Base-by-base conservation (phyloP, 2,113 vertebrate genomes). In the Eurystomus gularis region DNA sequence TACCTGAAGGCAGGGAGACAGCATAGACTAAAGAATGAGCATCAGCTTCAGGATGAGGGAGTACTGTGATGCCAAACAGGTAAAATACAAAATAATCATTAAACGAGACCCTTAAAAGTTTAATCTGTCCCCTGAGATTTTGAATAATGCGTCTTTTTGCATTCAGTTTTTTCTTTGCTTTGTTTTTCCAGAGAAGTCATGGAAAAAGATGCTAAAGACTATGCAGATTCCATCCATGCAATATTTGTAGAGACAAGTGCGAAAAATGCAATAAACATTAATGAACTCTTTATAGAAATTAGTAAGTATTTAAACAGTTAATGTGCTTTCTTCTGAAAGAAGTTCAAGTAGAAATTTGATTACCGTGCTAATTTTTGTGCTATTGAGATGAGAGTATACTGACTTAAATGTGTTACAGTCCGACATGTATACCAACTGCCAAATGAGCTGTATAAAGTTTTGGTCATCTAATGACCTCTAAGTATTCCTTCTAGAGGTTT, bases 241-340 rank as follows among this genome's bases (percentile, higher is more conserved):
- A 98, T 99, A 97, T 99, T 99, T 98, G 99, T 99, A 97, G 99
- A 99, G 98, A 99, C 99, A 95, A 99, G 99, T 93, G 99, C 99
- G 76, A 99, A 99, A 98, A 99, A 99, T 86, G 99, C 99, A 92
- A 99, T 99, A 98, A 99, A 99, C 98, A 99, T 99, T 98, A 99
- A 99, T 94, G 99, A 99, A 97, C 98, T 99, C 97, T 99, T 99
- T 98, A 99, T 99, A 98, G 99, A 99, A 98, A 99, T 99, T 98
- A 99, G 99, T 99, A 98, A 99, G 99, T 99, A 97, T 97, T 93
- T 21, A 54, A 94, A 64, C 49, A 62, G 25, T 52, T 82, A 31
- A 26, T 39, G 17, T 83, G 42, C 61, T 79, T 96, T 66, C 64
- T 69, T 94, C 42, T 88, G 25, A 62, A 79, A 60, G 21, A 81